Evolutionary conservation across 1,140 invertebrate genomes (phyloP).

Genomic region (Hylaeus anthracinus): DNA sequence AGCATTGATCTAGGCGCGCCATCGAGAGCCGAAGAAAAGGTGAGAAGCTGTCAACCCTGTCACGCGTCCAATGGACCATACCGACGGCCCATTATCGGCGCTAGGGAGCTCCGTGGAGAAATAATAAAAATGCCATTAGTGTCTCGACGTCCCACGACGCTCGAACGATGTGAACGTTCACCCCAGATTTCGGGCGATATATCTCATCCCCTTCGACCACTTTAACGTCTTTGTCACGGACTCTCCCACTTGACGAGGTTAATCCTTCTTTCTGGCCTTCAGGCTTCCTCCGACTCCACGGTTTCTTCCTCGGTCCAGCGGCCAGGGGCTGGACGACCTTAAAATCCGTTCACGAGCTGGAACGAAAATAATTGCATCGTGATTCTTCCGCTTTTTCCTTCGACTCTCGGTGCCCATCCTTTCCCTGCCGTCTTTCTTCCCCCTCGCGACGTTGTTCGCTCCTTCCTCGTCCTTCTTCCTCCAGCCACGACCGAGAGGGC

Average conservation of each 20-base stretch:
- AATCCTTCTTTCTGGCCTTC: slow-evolving; percentile 73
- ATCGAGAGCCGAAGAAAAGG: slow-evolving; percentile 52
- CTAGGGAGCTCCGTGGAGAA: slow-evolving; percentile 65
- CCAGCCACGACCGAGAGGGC: slow-evolving; percentile 65
- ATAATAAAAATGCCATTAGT: slow-evolving; percentile 81
- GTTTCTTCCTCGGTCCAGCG: slow-evolving; percentile 53
- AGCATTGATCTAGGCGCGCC: slow-evolving; percentile 15
- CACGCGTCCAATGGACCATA: slow-evolving; percentile 79
- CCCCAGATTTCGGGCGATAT: slow-evolving; percentile 60
- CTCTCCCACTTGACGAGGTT: slow-evolving; percentile 73
- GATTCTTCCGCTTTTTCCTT: slow-evolving; percentile 62
- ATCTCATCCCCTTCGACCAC: slow-evolving; percentile 64
- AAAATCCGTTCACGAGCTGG: slow-evolving; percentile 69
- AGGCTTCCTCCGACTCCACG: slow-evolving; percentile 30
- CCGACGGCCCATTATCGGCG: slow-evolving; percentile 67
- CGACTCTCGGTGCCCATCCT: slow-evolving; percentile 29
- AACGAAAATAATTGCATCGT: slow-evolving; percentile 76
- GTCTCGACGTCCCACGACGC: slow-evolving; percentile 63
- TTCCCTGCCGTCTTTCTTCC: not conserved
- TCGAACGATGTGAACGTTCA: slow-evolving; percentile 61
- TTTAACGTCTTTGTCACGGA: slow-evolving; percentile 72
- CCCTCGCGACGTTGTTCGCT: not conserved
- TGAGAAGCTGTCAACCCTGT: slow-evolving; percentile 75
- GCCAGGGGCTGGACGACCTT: slow-evolving; percentile 48
- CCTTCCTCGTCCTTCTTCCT: slow-evolving; percentile 17